A percentile compares a stretch with the other conserved stretches of the same genome.
These are phyloP conservation scores for Pocillopora damicornis DNA, from an alignment of 64 coral and sea anemone genomes.

Conservation along the genomic window DNA sequence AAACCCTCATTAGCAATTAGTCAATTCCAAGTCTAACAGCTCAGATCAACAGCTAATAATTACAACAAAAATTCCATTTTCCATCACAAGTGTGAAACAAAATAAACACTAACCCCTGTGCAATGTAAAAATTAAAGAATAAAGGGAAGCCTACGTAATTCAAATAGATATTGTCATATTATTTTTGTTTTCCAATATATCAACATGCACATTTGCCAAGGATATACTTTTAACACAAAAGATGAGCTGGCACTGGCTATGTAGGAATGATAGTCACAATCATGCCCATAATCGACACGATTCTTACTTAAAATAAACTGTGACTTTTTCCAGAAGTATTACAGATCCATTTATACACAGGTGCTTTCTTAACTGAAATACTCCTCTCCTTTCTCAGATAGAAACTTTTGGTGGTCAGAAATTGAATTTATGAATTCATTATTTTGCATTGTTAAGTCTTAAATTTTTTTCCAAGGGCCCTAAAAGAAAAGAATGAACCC, in stretches of 20 bases:
- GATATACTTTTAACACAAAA: background rate
- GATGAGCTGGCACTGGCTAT: background rate
- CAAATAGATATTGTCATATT: constrained; percentile 3
- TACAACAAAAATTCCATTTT: background rate
- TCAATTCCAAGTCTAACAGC: too few species aligned
- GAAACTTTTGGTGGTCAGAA: background rate
- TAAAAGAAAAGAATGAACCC: background rate
- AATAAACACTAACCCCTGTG: background rate
- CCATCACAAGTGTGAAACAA: background rate
- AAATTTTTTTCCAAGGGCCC: background rate
- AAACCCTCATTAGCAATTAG: too few species aligned
- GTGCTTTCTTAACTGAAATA: background rate
- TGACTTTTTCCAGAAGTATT: background rate
- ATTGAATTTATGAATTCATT: background rate
- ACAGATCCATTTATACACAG: background rate
- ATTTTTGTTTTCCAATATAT: background rate
- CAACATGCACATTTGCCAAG: background rate
- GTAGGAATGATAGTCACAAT: background rate
- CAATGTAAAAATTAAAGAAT: background rate
- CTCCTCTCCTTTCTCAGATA: background rate
- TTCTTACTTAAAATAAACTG: background rate
- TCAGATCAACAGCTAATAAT: background rate
- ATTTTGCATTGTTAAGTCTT: background rate
- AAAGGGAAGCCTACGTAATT: constrained; percentile 10
- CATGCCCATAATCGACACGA: background rate